Base-by-base conservation (phyloP, 2,113 vertebrate genomes). In the Siniperca chuatsi region DNA sequence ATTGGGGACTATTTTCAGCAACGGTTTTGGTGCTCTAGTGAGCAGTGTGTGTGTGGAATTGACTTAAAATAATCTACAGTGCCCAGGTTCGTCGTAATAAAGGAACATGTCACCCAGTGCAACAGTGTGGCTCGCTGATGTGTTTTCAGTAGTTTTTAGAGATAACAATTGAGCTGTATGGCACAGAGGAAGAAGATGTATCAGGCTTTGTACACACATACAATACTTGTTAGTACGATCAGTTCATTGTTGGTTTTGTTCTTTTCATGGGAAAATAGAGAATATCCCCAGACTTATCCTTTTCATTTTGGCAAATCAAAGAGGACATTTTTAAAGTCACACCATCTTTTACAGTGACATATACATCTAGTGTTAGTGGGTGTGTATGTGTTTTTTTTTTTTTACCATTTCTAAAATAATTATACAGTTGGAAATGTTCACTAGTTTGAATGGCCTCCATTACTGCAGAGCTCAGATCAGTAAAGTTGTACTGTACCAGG, bases 401-500 rank as follows among this genome's bases (percentile, higher is more conserved):
- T 37, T 7, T 50, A 42, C 20, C 35, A 5, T 75, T 44, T 80
- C 9, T 33, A 44, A 69, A 76, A 44, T 64, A n/a, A 11, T 62
- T 66, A 58, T 7, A 9, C 61, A 23, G 15, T 71, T 69, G 13
- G 3, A 71, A 23, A 12, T 72, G 6, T 40, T 55, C n/a, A 33
- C 21, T 11, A 8, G 11, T 78, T 70, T 46, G 40, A 1, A 11
- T 2, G 42, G n/a, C 46, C 48, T 85, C 42, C 4, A 23, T 60
- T 16, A 40, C 82, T 67, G 40, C 79, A 18, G 60, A 48, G 18
- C 64, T 88, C 71, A 46, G 60, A 84, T 83, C 42, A 61, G 65
- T 78, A 57, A 85, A 69, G 77, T 85, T 83, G 35, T 57, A 81
- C 64, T 35, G 35, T 35, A 76, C 23, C 73, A 29, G 62, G 18